Conservation (phyloP, 2,113 vertebrate genomes). For the Microcebus murinus region DNA sequence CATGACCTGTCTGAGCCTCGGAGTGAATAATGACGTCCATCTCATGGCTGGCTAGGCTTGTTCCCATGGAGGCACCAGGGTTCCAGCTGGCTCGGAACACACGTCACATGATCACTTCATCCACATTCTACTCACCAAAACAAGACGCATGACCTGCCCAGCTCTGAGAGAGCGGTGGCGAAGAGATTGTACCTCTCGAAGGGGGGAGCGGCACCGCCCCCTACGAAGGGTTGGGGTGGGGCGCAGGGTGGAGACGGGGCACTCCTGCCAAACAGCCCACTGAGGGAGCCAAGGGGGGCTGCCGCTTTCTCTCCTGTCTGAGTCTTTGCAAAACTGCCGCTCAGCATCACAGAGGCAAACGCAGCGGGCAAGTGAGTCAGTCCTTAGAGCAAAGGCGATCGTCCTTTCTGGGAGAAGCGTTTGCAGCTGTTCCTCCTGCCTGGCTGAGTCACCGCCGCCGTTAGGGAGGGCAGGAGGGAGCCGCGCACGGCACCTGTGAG, state of each 20-base stretch:
- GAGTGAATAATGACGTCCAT: not conserved
- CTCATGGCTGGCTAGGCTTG: not conserved
- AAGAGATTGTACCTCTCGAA: not conserved
- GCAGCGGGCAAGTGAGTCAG: not conserved
- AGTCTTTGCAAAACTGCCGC: not conserved
- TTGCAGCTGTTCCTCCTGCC: not conserved
- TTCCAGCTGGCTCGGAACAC: not conserved
- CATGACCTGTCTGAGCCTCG: not conserved
- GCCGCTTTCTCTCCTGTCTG: not conserved
- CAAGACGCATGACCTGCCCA: too few species aligned
- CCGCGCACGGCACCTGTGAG: accelerated
- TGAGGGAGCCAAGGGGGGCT: not conserved
- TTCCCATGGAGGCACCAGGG: not conserved
- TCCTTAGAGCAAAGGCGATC: not conserved
- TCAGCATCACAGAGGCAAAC: not conserved
- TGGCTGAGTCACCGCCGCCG: not conserved
- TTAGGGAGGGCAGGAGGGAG: not conserved
- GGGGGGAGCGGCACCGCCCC: not conserved
- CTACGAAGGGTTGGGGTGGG: not conserved
- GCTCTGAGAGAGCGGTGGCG: not conserved
- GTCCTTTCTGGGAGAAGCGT: not conserved
- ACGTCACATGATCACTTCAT: not conserved
- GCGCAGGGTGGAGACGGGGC: not conserved
- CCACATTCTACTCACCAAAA: too few species aligned
- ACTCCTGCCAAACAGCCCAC: not conserved